phyloP scores from a whole-genome alignment of 2,113 vertebrate species.

The Oncorhynchus clarkii region DNA sequence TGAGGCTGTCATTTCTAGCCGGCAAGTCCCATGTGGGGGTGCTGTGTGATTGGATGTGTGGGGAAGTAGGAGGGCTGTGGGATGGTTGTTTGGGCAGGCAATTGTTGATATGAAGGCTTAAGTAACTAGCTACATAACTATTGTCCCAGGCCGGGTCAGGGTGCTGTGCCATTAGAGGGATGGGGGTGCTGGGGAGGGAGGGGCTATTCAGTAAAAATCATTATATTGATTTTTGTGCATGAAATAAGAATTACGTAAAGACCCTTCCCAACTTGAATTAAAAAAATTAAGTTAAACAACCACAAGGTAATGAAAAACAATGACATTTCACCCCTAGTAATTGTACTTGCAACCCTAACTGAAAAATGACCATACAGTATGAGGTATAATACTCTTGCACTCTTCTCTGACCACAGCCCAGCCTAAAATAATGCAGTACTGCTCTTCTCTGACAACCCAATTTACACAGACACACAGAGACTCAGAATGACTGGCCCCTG shows the following conservation, averaged over 20 bases:
- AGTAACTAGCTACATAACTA: not conserved
- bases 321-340: not conserved
- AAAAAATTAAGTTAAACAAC: not conserved
- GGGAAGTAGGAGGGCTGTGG: not conserved
- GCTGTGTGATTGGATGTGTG: not conserved
- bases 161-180: too few relatives aligned
- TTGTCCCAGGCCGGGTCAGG: not conserved
- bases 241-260: not conserved
- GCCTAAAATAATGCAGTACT: constrained; percentile 36
- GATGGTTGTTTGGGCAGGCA: not conserved
- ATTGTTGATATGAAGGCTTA: not conserved
- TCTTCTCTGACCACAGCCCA: constrained; percentile 4
- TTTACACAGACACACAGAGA: constrained; percentile 33
- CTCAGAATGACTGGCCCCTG: too few relatives aligned
- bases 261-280: not conserved
- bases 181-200: too few relatives aligned
- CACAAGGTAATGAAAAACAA: not conserved
- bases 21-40: not conserved
- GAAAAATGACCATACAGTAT: not conserved
- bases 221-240: too few relatives aligned
- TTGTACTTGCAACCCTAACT: not conserved
- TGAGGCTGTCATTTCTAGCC: constrained; percentile 20
- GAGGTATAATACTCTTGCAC: not conserved
- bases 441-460: constrained; percentile 54
- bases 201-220: too few relatives aligned